phyloP scores from a whole-genome alignment of 2,797 vertebrate genomes.

The Sebastiscus tertius region DNA sequence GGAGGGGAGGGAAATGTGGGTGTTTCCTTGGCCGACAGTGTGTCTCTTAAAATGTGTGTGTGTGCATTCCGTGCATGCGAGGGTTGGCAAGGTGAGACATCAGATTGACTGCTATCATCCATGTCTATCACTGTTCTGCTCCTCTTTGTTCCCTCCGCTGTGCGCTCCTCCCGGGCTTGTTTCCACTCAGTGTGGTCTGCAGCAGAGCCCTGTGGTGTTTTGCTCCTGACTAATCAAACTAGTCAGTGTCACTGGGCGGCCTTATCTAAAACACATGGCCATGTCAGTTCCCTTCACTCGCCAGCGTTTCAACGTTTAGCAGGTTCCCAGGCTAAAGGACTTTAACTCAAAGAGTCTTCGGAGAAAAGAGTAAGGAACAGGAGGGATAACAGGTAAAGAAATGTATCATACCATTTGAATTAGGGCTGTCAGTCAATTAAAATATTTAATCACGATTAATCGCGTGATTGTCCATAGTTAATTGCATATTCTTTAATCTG shows the following conservation, averaged over 20 bases:
- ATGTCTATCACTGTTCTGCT: slow-evolving; percentile 56
- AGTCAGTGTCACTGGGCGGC: slow-evolving; percentile 73
- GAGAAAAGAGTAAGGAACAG: not conserved
- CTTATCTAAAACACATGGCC: slow-evolving; percentile 84
- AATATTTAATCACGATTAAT: not conserved
- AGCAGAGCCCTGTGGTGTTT: slow-evolving; percentile 48
- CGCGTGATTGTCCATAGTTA: too few species aligned
- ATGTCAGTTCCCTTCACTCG: slow-evolving; percentile 75
- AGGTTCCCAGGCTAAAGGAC: slow-evolving; percentile 59
- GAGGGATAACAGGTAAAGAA: not conserved
- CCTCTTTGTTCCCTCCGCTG: slow-evolving; percentile 48
- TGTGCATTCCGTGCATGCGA: slow-evolving; percentile 25
- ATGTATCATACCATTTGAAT: not conserved
- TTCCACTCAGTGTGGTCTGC: slow-evolving; percentile 68
- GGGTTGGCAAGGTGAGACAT: slow-evolving; percentile 52
- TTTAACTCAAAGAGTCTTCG: slow-evolving; percentile 48
- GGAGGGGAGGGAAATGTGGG: slow-evolving; percentile 59
- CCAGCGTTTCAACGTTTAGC: slow-evolving; percentile 65
- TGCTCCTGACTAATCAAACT: slow-evolving; percentile 75
- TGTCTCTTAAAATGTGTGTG: slow-evolving; percentile 49
- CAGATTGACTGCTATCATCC: slow-evolving; percentile 64
- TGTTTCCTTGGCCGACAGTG: slow-evolving; percentile 63
- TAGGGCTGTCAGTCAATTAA: not conserved
- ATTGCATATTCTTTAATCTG: too few species aligned
- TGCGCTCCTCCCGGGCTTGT: slow-evolving; percentile 38